phyloP scores from a whole-genome alignment of 2,113 vertebrate genomes.

The Malurus elegans region DNA sequence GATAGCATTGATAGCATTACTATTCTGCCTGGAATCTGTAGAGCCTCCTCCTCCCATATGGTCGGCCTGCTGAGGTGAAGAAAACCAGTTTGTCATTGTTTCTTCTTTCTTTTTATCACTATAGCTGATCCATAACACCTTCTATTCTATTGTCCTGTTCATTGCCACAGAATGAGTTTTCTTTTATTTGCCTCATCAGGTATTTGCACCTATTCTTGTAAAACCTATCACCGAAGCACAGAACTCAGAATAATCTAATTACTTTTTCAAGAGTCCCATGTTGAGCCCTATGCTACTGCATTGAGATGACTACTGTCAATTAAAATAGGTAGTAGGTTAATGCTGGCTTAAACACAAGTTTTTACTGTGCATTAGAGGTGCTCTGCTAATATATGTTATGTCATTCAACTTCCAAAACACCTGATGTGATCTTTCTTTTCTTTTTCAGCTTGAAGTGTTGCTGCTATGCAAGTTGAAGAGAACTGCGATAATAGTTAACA shows the following conservation, averaged over 20 bases:
- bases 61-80: background rate
- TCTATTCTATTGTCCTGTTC: background rate
- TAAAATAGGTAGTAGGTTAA: conserved; percentile 27
- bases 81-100: background rate
- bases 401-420: background rate
- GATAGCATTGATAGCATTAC: background rate
- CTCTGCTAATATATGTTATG: background rate
- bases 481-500: background rate
- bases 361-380: background rate
- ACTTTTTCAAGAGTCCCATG: background rate
- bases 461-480: background rate
- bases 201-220: background rate
- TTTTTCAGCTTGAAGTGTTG: background rate
- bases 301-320: background rate
- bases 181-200: background rate
- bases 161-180: background rate
- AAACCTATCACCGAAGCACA: background rate
- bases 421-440: background rate
- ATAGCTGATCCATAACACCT: background rate
- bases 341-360: conserved; percentile 4
- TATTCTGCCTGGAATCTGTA: background rate
- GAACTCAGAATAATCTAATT: conserved; percentile 21
- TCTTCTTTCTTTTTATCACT: background rate
- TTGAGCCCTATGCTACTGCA: background rate
- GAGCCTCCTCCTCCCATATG: background rate